Base-by-base conservation (phyloP, 2,113 vertebrate species). In the Pelvicachromis taeniatus region DNA sequence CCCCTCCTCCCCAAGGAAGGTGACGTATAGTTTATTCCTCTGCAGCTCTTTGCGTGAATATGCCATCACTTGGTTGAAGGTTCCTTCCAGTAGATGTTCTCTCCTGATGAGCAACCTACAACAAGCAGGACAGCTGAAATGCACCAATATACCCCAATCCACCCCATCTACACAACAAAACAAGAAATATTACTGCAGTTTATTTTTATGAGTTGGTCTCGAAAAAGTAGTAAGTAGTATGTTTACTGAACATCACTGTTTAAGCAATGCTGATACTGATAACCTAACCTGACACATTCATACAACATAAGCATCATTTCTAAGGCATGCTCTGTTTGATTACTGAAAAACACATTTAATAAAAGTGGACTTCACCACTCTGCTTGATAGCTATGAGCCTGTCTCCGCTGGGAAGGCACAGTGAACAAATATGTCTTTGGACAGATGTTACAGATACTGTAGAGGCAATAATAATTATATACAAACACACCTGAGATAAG, bases 61-160 rank as follows among this genome's bases (percentile, higher is more conserved):
- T 0, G 97, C 97, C 99, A 99, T 99, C 79, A 99, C 97, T 94
- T 99, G 99, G 93, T 99, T 99, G 85, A 99, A 99, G 77, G 99
- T 99, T 91, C 98, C 98, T 85, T 99, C 99, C 90, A 99, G 94
- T 87, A 99, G 93, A 85, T 99, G 98, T 58, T 99, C 99, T 85
- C 99, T 97, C 55, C 98, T 95, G 94, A 99, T 97, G 85, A 99
- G 96, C 93, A 99, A 93, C 93, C 98, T 99, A 85, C 65, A 91
- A 77, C 68, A 52, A 33, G 2, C 38, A 65, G 19, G 5, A 78
- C 17, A 53, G 23, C 9, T 65, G 38, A 61, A 80, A 48, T 1
- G 0, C 29, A 23, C 6, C 10, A n/a, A 58, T 0, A 29, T 0
- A 17, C 40, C 65, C 65, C 21, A 3, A 26, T 6, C 14, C 33